These are phyloP conservation scores for Sternotherus odoratus DNA, from an alignment of 2,797 vertebrate species.

Conservation along the genomic window DNA sequence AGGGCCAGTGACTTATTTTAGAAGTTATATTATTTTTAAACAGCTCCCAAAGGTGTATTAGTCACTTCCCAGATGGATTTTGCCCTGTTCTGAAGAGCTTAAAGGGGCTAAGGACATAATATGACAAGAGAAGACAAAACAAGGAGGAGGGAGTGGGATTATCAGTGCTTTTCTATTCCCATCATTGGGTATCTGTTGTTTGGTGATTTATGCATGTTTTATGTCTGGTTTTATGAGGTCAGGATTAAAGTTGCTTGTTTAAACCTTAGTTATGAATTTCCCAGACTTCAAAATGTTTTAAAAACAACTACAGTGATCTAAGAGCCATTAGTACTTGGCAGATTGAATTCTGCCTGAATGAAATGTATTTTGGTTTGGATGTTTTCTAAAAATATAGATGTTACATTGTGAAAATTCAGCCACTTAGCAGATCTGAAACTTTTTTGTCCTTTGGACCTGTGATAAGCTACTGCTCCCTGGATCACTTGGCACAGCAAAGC, in stretches of 20 bases:
- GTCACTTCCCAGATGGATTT: rapidly evolving
- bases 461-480: background rate
- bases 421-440: background rate
- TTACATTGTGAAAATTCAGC: no score
- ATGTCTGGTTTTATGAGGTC: background rate
- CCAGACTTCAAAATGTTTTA: background rate
- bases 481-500: background rate
- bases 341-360: background rate
- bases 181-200: rapidly evolving
- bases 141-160: background rate
- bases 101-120: background rate
- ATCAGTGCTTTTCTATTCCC: background rate
- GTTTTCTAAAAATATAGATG: no score
- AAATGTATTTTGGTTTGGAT: background rate
- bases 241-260: background rate
- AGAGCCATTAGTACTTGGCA: background rate
- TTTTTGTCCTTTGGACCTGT: background rate
- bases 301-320: background rate
- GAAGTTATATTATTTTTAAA: background rate
- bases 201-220: background rate
- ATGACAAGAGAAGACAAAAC: rapidly evolving
- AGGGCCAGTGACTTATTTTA: background rate
- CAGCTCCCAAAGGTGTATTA: background rate
- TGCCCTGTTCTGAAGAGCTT: background rate
- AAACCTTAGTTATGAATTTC: background rate